Conservation (phyloP, 1,140 invertebrate species). For the Drosophila ercepeae region DNA sequence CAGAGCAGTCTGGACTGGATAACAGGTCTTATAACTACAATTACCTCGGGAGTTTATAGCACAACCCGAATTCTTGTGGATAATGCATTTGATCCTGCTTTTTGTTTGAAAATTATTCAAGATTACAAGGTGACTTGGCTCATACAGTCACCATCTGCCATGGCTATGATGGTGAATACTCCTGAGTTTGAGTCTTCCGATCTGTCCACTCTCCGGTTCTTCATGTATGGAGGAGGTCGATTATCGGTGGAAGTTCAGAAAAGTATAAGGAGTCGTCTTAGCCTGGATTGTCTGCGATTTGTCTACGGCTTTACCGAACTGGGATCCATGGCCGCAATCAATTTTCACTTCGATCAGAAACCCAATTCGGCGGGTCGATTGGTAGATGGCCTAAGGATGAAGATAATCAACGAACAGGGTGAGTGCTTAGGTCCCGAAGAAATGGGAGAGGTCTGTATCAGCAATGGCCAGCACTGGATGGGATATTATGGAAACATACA, state of each 20-base stretch:
- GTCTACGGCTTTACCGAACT: conserved; percentile 51
- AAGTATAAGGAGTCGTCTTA: conserved; percentile 21
- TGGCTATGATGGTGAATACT: conserved; percentile 39
- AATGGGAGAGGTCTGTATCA: conserved; percentile 53
- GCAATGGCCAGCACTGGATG: conserved; percentile 37
- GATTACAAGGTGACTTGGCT: conserved; percentile 50
- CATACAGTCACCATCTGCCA: conserved; percentile 12
- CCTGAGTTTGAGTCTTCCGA: conserved; percentile 15
- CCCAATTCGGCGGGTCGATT: conserved; percentile 44
- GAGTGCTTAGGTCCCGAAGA: conserved; percentile 29
- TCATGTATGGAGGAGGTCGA: conserved; percentile 35
- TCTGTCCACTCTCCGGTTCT: conserved; percentile 21
- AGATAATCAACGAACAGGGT: conserved; percentile 70
- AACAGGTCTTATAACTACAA: conserved; percentile 21
- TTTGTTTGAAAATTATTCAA: conserved; percentile 13
- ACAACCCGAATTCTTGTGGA: conserved; percentile 42
- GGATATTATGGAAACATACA: conserved; percentile 61
- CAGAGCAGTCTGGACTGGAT: conserved; percentile 58
- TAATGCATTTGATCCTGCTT: conserved; percentile 34
- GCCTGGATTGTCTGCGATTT: conserved; percentile 17
- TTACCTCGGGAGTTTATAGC: conserved; percentile 39
- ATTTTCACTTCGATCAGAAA: conserved; percentile 34
- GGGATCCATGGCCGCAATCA: conserved; percentile 14
- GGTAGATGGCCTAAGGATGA: conserved; percentile 30
- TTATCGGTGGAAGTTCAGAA: conserved; percentile 29